Base-by-base conservation (phyloP, 2,113 vertebrate species). In the Cnemophilus loriae region DNA sequence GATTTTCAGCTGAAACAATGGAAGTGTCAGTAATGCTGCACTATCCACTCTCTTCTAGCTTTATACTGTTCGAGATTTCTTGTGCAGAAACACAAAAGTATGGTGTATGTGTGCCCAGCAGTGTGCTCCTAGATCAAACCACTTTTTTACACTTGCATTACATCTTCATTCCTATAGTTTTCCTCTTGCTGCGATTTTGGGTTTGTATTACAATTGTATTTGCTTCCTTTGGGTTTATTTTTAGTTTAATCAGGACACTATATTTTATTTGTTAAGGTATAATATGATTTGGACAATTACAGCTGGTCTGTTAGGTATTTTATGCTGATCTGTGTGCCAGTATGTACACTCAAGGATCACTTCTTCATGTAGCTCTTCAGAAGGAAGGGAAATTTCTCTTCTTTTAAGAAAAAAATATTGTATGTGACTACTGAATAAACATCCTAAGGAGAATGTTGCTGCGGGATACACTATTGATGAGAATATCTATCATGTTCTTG, bases 71-170 rank as follows among this genome's bases (percentile, higher is more conserved):
- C 56, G 53, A 79, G 53, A 17, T 61, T 32, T 73, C 22, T 83
- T 84, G 32, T 67, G 18, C 53, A 67, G 60, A 81, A 87, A 56
- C 41, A 59, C 14, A 37, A 28, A 67, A 47, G 41, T 32, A 21
- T 41, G 16, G 64, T 63, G 16, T 64, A 44, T 8, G 6, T 1
- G 0, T 73, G 24, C n/a, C 16, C 35, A 73, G 52, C 1, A 0
- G 16, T 15, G 50, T 65, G 27, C 42, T 81, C n/a, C 46, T 61
- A 39, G 35, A 59, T 76, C 24, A 71, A 92, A 71, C 2, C 20
- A 35, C n/a, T 83, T 83, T 83, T 53, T 71, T 63, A 73, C 7
- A 32, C 11, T 86, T 80, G 9, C 0, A 4, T 64, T 71, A 17
- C 14, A 33, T 44, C 37, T 87, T 86, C 20, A 35, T 82, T 90